Percentiles rank a stretch among this genome's conserved stretches.
These are phyloP conservation scores for Canis aureus DNA, from an alignment of 2,113 vertebrate species.

Conservation along the genomic window DNA sequence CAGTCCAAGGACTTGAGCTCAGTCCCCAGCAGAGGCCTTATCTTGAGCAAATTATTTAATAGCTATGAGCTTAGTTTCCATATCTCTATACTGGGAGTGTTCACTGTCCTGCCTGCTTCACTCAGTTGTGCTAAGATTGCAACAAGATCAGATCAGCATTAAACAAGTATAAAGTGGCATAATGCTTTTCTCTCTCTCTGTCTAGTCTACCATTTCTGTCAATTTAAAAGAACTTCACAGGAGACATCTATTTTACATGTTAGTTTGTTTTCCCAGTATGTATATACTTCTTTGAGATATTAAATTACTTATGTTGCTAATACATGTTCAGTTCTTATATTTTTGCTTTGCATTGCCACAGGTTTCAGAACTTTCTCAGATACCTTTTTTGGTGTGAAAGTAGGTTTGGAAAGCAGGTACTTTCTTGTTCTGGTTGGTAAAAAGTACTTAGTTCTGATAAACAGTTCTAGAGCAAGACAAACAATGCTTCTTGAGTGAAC, in stretches of 20 bases:
- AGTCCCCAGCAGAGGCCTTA: not conserved
- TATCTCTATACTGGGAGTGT: not conserved
- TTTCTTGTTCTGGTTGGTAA: slow-evolving; percentile 36
- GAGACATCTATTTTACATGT: not conserved
- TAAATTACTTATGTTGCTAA: slow-evolving; percentile 9
- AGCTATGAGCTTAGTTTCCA: not conserved
- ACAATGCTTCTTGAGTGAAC: not conserved
- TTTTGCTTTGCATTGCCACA: slow-evolving; percentile 54
- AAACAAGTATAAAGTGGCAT: not conserved
- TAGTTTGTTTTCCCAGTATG: not conserved
- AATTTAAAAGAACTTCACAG: not conserved
- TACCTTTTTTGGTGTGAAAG: not conserved
- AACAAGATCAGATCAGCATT: not conserved
- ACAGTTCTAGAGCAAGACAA: not conserved
- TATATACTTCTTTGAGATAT: not conserved
- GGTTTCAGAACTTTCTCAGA: slow-evolving; percentile 11
- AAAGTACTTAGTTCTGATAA: not conserved
- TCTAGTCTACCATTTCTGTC: not conserved
- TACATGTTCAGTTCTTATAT: not conserved
- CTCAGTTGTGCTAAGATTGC: not conserved
- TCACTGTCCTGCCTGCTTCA: not conserved
- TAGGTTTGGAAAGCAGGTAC: not conserved
- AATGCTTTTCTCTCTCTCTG: not conserved
- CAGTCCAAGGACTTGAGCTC: not conserved
- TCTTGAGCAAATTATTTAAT: not conserved